phyloP scores from a whole-genome alignment of 2,888 invertebrate species.

The Drosophila mulleri region DNA sequence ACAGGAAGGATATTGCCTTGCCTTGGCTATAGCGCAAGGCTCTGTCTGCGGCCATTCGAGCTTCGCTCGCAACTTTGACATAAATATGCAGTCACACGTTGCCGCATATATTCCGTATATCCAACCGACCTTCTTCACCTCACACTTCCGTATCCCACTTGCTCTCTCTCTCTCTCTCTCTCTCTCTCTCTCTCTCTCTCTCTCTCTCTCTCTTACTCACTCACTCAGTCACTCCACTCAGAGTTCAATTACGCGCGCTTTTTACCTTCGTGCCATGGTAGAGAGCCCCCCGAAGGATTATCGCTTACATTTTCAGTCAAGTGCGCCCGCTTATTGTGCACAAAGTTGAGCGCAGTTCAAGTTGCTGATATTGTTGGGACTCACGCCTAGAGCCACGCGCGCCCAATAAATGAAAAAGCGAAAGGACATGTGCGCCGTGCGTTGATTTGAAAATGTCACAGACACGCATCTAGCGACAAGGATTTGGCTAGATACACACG shows the following conservation, averaged over 20 bases:
- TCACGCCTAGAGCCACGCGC: not conserved
- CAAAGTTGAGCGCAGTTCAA: conserved; percentile 50
- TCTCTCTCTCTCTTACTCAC: not conserved
- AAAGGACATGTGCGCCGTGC: conserved; percentile 57
- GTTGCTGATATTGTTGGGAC: conserved; percentile 49
- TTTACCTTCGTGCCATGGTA: conserved; percentile 42
- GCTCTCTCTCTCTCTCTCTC: not conserved
- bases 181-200: not conserved
- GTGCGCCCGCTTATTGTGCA: conserved; percentile 71
- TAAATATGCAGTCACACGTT: conserved; percentile 63
- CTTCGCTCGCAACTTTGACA: conserved; percentile 63
- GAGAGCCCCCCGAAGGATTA: conserved; percentile 61
- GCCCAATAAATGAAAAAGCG: conserved; percentile 46
- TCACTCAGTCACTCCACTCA: conserved; percentile 1
- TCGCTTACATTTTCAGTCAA: conserved; percentile 76
- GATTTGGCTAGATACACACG: conserved; percentile 6
- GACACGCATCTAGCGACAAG: conserved; percentile 41
- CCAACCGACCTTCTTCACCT: conserved; percentile 8
- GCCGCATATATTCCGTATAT: conserved; percentile 6
- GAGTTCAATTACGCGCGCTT: conserved; percentile 71
- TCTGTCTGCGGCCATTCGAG: conserved; percentile 42
- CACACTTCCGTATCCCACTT: not conserved
- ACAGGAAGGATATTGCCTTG: conserved; percentile 69
- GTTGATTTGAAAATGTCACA: conserved; percentile 71
- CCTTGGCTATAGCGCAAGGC: conserved; percentile 13